Conservation (phyloP, 1,140 invertebrate genomes). For the Drosophila bocki region DNA sequence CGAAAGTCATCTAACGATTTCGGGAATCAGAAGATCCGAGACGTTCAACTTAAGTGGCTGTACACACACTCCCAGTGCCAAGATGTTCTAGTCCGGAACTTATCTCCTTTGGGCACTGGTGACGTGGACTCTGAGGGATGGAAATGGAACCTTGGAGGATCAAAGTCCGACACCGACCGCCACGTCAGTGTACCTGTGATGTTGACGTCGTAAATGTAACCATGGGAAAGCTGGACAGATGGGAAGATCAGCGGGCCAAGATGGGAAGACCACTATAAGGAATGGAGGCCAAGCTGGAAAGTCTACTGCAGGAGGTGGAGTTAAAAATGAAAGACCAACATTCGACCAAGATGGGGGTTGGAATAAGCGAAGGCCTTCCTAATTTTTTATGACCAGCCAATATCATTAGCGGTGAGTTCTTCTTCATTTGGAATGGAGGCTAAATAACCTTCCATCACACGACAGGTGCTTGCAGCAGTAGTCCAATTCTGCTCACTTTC, state of each 20-base stretch:
- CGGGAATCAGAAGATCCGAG: background rate
- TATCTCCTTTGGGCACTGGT: background rate
- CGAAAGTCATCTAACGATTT: background rate
- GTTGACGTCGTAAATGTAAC: no score
- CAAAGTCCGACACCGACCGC: background rate
- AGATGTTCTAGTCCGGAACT: background rate
- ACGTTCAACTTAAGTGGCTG: background rate
- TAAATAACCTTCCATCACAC: background rate
- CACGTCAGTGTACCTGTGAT: background rate
- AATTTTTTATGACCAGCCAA: background rate
- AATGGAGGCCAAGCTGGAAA: background rate
- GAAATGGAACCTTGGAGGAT: no score
- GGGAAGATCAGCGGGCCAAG: background rate
- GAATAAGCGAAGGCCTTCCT: background rate
- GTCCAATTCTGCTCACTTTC: background rate
- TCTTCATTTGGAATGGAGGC: background rate
- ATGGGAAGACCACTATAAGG: background rate
- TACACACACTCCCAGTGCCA: background rate
- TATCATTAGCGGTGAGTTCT: background rate
- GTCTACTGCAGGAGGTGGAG: background rate
- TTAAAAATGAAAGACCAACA: background rate
- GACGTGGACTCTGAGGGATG: background rate
- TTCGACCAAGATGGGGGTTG: background rate
- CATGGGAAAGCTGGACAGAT: no score
- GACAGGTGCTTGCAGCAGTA: background rate